phyloP scores from a whole-genome alignment of 1,140 invertebrate genomes.

The Anthonomus grandis region DNA sequence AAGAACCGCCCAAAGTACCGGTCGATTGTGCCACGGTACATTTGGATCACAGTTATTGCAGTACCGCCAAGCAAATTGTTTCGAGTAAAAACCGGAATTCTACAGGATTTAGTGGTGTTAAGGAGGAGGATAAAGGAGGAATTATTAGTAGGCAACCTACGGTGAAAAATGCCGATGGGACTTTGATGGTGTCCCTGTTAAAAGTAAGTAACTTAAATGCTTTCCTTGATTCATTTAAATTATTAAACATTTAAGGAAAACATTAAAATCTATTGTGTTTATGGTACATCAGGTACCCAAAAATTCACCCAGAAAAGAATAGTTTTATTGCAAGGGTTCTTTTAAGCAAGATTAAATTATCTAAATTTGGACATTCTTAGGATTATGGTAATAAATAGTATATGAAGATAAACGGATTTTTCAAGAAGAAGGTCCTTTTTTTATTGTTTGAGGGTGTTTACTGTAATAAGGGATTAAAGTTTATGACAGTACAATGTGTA shows the following conservation, averaged over 20 bases:
- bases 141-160: conserved; percentile 39
- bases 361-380: too few relatives aligned
- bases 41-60: conserved; percentile 45
- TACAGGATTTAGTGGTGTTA: conserved; percentile 36
- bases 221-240: too few relatives aligned
- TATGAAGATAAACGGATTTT: too few relatives aligned
- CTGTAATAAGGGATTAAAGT: too few relatives aligned
- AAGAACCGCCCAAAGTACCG: conserved; percentile 12
- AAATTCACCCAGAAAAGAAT: too few relatives aligned
- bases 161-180: conserved; percentile 43
- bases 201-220: conserved; percentile 36
- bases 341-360: too few relatives aligned
- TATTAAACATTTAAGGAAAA: not conserved
- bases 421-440: too few relatives aligned
- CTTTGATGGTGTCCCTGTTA: conserved; percentile 46
- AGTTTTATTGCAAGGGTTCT: too few relatives aligned
- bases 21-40: conserved; percentile 21
- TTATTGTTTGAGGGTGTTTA: too few relatives aligned
- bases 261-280: not conserved
- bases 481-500: too few relatives aligned
- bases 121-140: conserved; percentile 40
- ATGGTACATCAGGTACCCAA: too few relatives aligned
- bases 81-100: conserved; percentile 29
- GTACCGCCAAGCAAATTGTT: conserved; percentile 1
- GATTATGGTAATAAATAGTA: too few relatives aligned